phyloP scores from a whole-genome alignment of 2,888 invertebrate species.

The Eristalis intricaria region DNA sequence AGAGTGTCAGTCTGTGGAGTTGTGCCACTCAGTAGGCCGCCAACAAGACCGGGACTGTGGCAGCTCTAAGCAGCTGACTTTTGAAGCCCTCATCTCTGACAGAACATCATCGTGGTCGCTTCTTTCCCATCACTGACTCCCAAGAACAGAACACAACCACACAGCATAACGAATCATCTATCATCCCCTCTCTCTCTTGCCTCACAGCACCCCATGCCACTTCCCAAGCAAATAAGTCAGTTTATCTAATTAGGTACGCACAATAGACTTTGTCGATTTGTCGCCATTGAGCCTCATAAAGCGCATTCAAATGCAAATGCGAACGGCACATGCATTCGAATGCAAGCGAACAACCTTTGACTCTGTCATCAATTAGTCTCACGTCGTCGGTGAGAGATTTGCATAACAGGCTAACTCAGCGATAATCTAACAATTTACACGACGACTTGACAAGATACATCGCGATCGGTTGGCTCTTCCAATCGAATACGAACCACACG shows the following conservation, averaged over 20 bases:
- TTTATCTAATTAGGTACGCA: slow-evolving; percentile 37
- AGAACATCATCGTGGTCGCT: too few species aligned
- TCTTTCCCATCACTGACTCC: background rate
- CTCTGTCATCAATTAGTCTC: slow-evolving; percentile 25
- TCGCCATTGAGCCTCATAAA: background rate
- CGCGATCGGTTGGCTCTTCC: background rate
- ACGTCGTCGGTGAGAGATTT: slow-evolving; percentile 20
- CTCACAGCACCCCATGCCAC: background rate
- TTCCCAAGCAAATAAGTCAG: background rate
- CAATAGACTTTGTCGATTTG: slow-evolving; percentile 31
- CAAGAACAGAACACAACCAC: background rate
- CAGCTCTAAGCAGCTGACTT: too few species aligned
- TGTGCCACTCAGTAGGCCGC: too few species aligned
- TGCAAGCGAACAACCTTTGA: slow-evolving; percentile 4
- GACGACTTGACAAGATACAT: background rate
- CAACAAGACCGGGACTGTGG: too few species aligned
- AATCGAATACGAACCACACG: background rate
- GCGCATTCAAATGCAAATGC: slow-evolving; percentile 28
- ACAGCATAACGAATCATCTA: background rate
- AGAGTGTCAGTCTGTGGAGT: too few species aligned
- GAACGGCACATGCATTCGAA: slow-evolving; percentile 14
- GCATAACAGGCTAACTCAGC: slow-evolving; percentile 22
- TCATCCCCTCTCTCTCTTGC: too few species aligned
- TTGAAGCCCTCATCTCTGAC: too few species aligned
- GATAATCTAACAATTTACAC: slow-evolving; percentile 27